Conservation (phyloP, 2,888 invertebrate genomes). For the Anthophora plumipes region DNA sequence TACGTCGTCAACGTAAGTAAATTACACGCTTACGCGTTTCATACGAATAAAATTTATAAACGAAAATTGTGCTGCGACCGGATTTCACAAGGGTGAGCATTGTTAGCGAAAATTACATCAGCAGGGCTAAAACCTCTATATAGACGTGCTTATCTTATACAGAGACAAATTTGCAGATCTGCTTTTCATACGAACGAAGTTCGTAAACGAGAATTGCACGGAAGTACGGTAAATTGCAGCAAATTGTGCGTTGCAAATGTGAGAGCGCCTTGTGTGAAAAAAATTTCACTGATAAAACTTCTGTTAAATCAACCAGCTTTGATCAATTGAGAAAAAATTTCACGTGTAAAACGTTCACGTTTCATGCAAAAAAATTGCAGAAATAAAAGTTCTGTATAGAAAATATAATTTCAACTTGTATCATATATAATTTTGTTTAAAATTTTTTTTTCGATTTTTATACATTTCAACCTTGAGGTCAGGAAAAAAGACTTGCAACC, state of each 20-base stretch:
- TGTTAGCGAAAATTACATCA: background rate
- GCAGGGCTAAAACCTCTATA: background rate
- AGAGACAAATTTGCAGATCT: background rate
- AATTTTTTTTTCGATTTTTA: no score
- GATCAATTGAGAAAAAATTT: no score
- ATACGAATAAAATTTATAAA: background rate
- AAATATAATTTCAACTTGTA: no score
- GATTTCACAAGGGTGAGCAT: background rate
- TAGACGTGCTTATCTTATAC: background rate
- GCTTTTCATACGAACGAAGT: background rate
- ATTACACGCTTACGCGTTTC: background rate
- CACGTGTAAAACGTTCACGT: no score
- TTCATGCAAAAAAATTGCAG: no score
- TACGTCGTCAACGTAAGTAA: background rate
- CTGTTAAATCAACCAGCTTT: no score
- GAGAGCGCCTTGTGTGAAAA: background rate
- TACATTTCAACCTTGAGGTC: no score
- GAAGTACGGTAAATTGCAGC: background rate
- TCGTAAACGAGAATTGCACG: background rate
- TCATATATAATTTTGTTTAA: no score
- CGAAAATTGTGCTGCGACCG: background rate
- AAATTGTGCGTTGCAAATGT: background rate
- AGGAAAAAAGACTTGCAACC: no score
- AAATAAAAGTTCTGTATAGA: no score
- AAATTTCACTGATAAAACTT: background rate